Conservation (phyloP, 2,113 vertebrate species). For the Corvus hawaiiensis region DNA sequence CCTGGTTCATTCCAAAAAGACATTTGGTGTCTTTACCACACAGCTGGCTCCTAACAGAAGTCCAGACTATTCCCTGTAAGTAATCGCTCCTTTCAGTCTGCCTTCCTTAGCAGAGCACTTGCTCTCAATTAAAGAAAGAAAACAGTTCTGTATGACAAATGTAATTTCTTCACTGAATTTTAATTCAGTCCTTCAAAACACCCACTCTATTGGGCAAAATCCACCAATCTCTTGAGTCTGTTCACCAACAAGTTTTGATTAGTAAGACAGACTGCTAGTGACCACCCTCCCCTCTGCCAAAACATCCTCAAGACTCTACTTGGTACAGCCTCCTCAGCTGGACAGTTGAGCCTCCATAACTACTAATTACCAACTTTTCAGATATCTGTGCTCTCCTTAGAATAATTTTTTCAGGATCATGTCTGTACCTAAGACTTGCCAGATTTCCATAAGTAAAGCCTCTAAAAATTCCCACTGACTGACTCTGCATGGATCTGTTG, state of each 20-base stretch:
- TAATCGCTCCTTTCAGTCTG: not conserved
- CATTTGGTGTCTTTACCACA: not conserved
- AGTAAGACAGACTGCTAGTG: not conserved
- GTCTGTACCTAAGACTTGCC: not conserved
- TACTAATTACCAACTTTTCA: not conserved
- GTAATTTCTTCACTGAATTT: constrained; percentile 17
- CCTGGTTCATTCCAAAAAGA: not conserved
- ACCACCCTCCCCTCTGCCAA: not conserved
- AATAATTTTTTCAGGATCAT: not conserved
- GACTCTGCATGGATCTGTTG: not conserved
- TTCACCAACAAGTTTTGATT: not conserved
- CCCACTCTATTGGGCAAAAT: not conserved
- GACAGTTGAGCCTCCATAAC: not conserved
- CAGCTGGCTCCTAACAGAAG: constrained; percentile 2
- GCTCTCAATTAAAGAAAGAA: not conserved
- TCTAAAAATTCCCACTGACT: not conserved
- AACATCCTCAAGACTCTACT: not conserved
- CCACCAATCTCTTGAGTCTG: not conserved
- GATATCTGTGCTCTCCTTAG: not conserved
- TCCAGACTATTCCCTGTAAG: not conserved
- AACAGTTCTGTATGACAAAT: not conserved
- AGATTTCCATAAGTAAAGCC: not conserved
- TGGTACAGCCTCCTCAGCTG: not conserved
- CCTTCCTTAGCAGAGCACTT: not conserved
- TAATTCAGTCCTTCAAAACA: not conserved